A percentile compares a stretch with the other conserved stretches of the same genome.
These are phyloP conservation scores for Rhynchophorus ferrugineus DNA, from an alignment of 1,140 invertebrate genomes.

Conservation along the genomic window DNA sequence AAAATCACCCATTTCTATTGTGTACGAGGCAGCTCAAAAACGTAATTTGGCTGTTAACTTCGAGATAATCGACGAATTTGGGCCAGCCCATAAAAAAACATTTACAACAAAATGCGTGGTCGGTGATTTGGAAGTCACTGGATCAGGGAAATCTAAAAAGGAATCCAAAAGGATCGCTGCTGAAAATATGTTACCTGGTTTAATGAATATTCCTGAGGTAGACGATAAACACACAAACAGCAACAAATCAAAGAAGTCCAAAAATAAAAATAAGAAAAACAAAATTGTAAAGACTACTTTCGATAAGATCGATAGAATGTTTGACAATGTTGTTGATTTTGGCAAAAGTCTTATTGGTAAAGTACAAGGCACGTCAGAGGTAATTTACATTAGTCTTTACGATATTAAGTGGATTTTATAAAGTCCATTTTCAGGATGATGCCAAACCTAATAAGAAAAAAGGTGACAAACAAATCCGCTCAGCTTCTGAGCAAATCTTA, in stretches of 20 bases:
- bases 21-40: constrained; percentile 30
- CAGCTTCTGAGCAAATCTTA: constrained; percentile 22
- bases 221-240: constrained; percentile 3
- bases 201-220: constrained; percentile 19
- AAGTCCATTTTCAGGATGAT: too few species aligned
- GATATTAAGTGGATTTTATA: constrained; percentile 6
- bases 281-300: constrained; percentile 28
- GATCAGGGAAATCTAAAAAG: constrained; percentile 32
- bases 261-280: constrained; percentile 26
- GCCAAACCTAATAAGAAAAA: constrained; percentile 6
- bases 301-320: constrained; percentile 23
- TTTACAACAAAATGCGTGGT: constrained; percentile 28
- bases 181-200: constrained; percentile 21
- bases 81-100: constrained; percentile 28
- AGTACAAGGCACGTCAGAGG: constrained; percentile 4
- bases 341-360: constrained; percentile 14
- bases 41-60: constrained; percentile 25
- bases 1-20: constrained; percentile 31
- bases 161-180: constrained; percentile 30
- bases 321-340: constrained; percentile 24
- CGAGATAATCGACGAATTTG: constrained; percentile 27
- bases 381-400: constrained; percentile 3
- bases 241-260: constrained; percentile 19
- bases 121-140: constrained; percentile 24
- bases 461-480: constrained; percentile 11